These are phyloP conservation scores for Trematomus bernacchii DNA, from an alignment of 2,797 vertebrate genomes.

Conservation along the genomic window DNA sequence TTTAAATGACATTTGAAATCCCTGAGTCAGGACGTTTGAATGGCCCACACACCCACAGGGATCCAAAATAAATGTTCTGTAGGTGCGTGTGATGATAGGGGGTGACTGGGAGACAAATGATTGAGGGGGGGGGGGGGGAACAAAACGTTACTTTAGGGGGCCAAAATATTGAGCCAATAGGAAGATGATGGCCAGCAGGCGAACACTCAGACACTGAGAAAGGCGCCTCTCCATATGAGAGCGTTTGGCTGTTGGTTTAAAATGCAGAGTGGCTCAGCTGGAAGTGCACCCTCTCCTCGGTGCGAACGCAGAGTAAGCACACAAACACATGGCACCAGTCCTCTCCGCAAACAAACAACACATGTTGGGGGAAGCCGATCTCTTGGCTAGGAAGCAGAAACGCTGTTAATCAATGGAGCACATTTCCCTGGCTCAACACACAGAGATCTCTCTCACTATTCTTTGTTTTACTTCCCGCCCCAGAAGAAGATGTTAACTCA, in stretches of 20 bases:
- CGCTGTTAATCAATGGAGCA: conserved; percentile 72
- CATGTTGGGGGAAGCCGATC: conserved; percentile 52
- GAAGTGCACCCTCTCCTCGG: conserved; percentile 60
- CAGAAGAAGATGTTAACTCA: conserved; percentile 19
- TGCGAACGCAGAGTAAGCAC: conserved; percentile 52
- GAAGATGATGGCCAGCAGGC: conserved; percentile 63
- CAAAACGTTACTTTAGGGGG: conserved; percentile 67
- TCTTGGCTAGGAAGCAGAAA: conserved; percentile 62
- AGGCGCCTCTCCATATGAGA: conserved; percentile 63
- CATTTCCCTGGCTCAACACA: conserved; percentile 58
- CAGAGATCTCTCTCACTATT: conserved; percentile 34
- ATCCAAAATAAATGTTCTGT: conserved; percentile 74
- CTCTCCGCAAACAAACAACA: conserved; percentile 68
- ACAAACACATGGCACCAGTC: conserved; percentile 62
- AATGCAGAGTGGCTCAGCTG: conserved; percentile 76
- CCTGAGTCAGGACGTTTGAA: conserved; percentile 75
- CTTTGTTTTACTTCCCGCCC: conserved; percentile 26
- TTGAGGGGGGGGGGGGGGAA: conserved; percentile 17
- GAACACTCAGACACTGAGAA: conserved; percentile 56
- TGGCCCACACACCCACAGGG: conserved; percentile 70
- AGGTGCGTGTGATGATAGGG: conserved; percentile 49
- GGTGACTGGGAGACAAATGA: conserved; percentile 32
- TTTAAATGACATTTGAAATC: conserved; percentile 83
- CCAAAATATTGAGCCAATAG: conserved; percentile 68
- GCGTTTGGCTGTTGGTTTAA: conserved; percentile 72